phyloP scores from a whole-genome alignment of 2,797 vertebrate species.

The Alfaro cultratus region DNA sequence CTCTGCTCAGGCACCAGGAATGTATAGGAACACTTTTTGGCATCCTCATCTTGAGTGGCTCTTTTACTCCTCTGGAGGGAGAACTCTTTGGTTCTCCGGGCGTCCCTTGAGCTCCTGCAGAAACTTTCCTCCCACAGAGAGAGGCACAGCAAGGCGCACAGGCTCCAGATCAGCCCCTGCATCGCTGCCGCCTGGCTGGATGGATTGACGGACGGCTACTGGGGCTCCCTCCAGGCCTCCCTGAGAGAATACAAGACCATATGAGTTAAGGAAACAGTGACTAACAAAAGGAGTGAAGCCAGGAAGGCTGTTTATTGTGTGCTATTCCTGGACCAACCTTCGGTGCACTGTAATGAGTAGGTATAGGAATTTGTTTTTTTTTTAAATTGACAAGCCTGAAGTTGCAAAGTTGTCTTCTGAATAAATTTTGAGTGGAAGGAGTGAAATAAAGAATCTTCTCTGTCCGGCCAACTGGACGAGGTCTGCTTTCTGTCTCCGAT shows the following conservation, averaged over 20 bases:
- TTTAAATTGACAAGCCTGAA: not conserved
- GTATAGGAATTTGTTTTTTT: slow-evolving; percentile 19
- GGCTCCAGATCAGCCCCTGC: slow-evolving; percentile 84
- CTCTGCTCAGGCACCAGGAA: slow-evolving; percentile 95
- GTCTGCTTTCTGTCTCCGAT: slow-evolving; percentile 60
- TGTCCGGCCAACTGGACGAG: slow-evolving; percentile 28
- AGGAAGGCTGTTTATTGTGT: slow-evolving; percentile 21
- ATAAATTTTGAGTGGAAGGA: slow-evolving; percentile 36
- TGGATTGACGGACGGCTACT: slow-evolving; percentile 57
- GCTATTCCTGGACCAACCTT: slow-evolving; percentile 16
- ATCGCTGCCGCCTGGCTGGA: slow-evolving; percentile 74
- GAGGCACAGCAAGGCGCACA: slow-evolving; percentile 84
- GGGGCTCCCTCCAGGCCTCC: slow-evolving; percentile 51
- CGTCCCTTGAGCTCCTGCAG: slow-evolving; percentile 79
- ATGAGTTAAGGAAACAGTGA: slow-evolving; percentile 15
- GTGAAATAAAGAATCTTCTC: slow-evolving; percentile 41
- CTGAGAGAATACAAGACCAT: slow-evolving; percentile 54
- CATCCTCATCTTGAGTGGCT: slow-evolving; percentile 72
- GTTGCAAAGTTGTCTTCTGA: slow-evolving; percentile 30
- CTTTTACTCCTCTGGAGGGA: slow-evolving; percentile 68
- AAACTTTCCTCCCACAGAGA: slow-evolving; percentile 73
- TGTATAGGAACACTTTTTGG: slow-evolving; percentile 95
- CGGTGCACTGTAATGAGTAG: slow-evolving; percentile 9
- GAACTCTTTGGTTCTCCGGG: slow-evolving; percentile 62
- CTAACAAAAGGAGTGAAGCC: slow-evolving; percentile 30